Conservation (phyloP, 1,140 invertebrate genomes). For the Sminthurinus signatus region DNA sequence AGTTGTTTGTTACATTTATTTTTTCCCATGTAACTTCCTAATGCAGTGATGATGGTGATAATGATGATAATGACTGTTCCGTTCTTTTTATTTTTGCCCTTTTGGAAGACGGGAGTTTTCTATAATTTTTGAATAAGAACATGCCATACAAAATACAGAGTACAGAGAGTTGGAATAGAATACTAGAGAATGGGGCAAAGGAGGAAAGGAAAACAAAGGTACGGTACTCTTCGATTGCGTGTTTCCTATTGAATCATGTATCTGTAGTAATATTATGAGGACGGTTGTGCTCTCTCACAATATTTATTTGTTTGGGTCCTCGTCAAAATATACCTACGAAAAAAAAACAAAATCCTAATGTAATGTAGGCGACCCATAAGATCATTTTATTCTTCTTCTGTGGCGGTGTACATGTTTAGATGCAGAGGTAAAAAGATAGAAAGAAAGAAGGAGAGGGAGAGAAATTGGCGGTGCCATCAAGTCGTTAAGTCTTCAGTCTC, state of each 20-base stretch:
- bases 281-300: background rate
- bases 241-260: no score
- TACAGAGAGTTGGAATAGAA: background rate
- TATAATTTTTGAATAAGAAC: no score
- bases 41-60: background rate
- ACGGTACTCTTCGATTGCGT: background rate
- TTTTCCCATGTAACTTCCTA: background rate
- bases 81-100: background rate
- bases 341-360: background rate
- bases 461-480: conserved; percentile 47
- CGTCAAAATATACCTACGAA: background rate
- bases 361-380: background rate
- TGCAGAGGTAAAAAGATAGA: no score
- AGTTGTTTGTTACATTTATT: no score
- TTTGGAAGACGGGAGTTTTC: conserved; percentile 3
- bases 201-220: conserved; percentile 4
- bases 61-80: conserved; percentile 8
- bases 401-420: background rate
- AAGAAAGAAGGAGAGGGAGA: background rate
- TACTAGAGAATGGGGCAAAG: background rate
- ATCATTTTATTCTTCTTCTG: no score
- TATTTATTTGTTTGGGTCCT: conserved; percentile 21
- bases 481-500: conserved; percentile 40
- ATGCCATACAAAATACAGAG: background rate
- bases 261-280: background rate